Evolutionary conservation across 2,888 invertebrate genomes (phyloP), one percentile per base, ranked within the genome.

Genomic region (Nemapogon koenigi): DNA sequence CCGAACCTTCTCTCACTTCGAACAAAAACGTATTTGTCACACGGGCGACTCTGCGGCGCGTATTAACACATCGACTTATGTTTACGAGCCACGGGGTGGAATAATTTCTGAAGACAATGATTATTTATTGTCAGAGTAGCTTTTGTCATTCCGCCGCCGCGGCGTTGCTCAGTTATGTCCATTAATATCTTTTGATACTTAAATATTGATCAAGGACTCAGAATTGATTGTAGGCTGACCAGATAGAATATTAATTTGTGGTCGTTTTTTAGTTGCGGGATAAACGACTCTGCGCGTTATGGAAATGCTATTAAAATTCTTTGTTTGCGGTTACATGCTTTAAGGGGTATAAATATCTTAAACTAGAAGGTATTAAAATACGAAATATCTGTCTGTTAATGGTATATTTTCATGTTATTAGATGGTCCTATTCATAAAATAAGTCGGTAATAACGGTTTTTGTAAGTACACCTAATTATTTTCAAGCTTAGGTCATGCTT

Each of bases 41-140:
- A 31, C 16, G 16, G n/a, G 31, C 17, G 31, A 16, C 16, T 31
- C 31, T 16, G 31, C 16, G 16, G 31, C 47, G 50, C 47, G 54
- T 68, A 66, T 68, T 69, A 68, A 69, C 64, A 69, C 68, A 63
- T 68, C 55, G 58, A 44, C 49, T 44, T 52, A 57, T 59, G 57
- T 66, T 64, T 65, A 67, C 56, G 63, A 61, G 51, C 55, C 56
- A 48, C 53, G 54, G 62, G 63, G 57, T 58, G 62, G 63, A 65
- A 65, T 64, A 61, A 58, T 56, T 46, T 58, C 48, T 46, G 47
- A 52, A 61, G 58, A 63, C 65, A 64, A 65, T 64, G 59, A 67
- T 68, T 59, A 62, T 67, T 68, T 66, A 67, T 64, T 52, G 56
- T 57, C 53, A 49, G 49, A 46, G 10, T 44, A 38, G 52, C 65